Evolutionary conservation across 1,140 invertebrate genomes (phyloP), one percentile per base, ranked within the genome.

Genomic region (Trichoplusia ni): DNA sequence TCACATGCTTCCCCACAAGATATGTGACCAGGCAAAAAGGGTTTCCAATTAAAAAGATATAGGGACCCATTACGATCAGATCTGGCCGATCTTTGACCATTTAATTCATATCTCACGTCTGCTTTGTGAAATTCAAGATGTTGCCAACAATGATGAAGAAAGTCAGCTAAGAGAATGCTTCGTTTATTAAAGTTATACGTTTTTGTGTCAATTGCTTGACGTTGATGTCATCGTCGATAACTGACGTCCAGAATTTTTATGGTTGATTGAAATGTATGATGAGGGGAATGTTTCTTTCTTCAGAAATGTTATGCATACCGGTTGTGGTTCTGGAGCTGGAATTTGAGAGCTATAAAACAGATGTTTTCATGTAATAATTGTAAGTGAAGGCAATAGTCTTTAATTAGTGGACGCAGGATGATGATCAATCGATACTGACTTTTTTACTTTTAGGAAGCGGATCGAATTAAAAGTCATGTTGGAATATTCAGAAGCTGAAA

Each of bases 101-200:
- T 85, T 77, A 81, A 81, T 80, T 83, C 80, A 84, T 81, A 84
- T 71, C 71, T 80, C 81, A 85, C 82, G 82, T 84, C 73, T 47
- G 64, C 42, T 67, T 60, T 68, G 71, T 62, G 62, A 73, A 79
- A 69, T 73, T 73, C 73, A 77, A 82, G 54, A 40, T 27, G 13
- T 25, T 44, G 6, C 9, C 33, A 29, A 58, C 38, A 44, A 44
- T 18, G 18, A 38, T 25, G 23, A 38, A n/a, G 51, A 35, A 51
- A 42, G 18, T n/a, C 23, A 16, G 25, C n/a, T 2, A 14, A 25
- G 25, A 6, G 23, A 42, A 42, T 58, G 53, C 18, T 58, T 64
- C 40, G 74, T 63, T 71, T 71, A 66, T 71, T 65, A 71, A 59
- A 69, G 38, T 56, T 58, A 44, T 64, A 71, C 11, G 47, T 59